A percentile compares a stretch with the other conserved stretches of the same genome.
phyloP scores from a whole-genome alignment of 2,888 invertebrate genomes.

The Thysanoteuthis rhombus region DNA sequence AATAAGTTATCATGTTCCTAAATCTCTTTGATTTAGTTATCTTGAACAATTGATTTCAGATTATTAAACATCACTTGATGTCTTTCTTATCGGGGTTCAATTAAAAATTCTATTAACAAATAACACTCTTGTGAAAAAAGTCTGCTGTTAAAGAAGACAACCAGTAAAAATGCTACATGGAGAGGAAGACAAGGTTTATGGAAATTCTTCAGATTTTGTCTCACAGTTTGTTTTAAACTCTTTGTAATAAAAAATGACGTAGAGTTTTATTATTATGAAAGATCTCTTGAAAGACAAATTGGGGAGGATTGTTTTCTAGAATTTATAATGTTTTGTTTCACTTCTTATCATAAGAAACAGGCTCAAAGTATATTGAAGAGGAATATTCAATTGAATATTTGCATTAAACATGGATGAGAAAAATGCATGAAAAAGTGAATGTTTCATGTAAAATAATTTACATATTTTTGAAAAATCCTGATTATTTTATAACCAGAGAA shows the following conservation, averaged over 20 bases:
- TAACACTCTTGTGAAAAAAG: no score
- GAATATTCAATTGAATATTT: background rate
- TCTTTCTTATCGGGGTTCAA: no score
- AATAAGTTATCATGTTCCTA: no score
- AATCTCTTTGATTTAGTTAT: no score
- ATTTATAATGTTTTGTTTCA: background rate
- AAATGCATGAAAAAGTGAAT: background rate
- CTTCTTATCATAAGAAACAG: background rate
- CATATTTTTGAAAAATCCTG: constrained; percentile 1
- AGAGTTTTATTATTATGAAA: no score
- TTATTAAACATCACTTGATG: no score
- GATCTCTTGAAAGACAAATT: background rate
- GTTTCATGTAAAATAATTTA: background rate
- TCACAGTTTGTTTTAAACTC: background rate
- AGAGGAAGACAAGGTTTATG: no score
- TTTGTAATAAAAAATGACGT: background rate
- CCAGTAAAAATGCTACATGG: no score
- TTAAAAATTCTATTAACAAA: no score
- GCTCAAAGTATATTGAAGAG: background rate
- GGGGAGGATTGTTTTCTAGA: background rate
- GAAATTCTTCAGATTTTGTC: no score
- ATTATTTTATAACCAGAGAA: background rate
- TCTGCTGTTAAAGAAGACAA: no score
- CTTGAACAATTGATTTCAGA: no score
- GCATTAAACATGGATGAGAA: background rate